Base-by-base conservation (phyloP, 2,888 invertebrate genomes). In the Xestia xanthographa region DNA sequence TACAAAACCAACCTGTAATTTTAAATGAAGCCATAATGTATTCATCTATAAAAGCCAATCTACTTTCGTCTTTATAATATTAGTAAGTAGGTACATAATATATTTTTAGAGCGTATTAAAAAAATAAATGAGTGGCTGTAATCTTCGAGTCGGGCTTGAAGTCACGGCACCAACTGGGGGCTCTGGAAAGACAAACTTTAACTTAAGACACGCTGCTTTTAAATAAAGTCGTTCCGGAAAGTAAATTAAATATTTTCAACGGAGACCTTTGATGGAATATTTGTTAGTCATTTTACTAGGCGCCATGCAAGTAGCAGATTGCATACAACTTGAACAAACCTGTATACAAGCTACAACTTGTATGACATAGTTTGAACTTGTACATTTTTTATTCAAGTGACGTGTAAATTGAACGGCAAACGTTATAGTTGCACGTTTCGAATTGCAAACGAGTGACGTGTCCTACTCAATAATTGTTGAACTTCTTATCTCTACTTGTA, bases 91-190 rank as follows among this genome's bases (percentile, higher is more conserved):
- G 8, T 58, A 58, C 58, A 17, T 8, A 77, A 73, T 75, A 78
- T 66, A 14, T 78, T 77, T 48, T 66, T 8, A 75, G 68, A 77
- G 67, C 60, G 58, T 82, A 81, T 85, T 81, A 83, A 86, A 88
- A 56, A 82, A 88, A 83, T 80, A 86, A 87, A 86, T 84, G 78
- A 82, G 75, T 73, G 83, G 69, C 76, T 63, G 60, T 87, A 87
- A 87, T 88, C 87, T 80, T 72, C 22, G 26, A 82, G 62, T 43
- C 41, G 26, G 20, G 62, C 26, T 70, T 45, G 56, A 70, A 81
- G 87, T 79, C 88, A 88, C 88, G 88, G 60, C 38, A 76, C 38
- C 63, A 48, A 73, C 69, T 60, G 70, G 63, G 63, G 48, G 66
- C 79, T 79, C 79, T 50, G 58, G 29, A 53, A 80, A 86, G 79